Conservation (phyloP, 1,140 invertebrate genomes). For the Heliothis subflexa region DNA sequence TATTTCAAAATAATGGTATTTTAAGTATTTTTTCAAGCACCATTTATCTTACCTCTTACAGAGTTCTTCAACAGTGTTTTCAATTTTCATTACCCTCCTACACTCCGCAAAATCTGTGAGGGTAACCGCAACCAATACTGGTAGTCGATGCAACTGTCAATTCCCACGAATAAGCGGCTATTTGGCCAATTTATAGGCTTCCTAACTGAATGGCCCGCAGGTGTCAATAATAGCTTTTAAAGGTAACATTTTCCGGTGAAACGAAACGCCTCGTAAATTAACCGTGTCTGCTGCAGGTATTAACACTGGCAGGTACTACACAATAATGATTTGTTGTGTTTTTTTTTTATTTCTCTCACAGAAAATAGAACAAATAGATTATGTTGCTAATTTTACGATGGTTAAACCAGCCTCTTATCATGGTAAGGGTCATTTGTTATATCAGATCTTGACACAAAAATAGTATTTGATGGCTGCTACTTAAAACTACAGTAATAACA, state of each 20-base stretch:
- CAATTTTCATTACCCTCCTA: not conserved
- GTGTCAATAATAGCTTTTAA: slow-evolving; percentile 61
- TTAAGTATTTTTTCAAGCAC: not conserved
- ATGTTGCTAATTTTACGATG: too few relatives aligned
- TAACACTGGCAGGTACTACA: not conserved
- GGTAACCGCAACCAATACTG: slow-evolving; percentile 14
- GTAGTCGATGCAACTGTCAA: slow-evolving; percentile 54
- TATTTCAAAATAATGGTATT: too few relatives aligned
- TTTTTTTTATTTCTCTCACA: too few relatives aligned
- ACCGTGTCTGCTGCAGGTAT: slow-evolving; percentile 8
- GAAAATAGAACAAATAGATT: too few relatives aligned
- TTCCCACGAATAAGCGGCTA: slow-evolving; percentile 58
- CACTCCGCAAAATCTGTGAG: slow-evolving; percentile 43
- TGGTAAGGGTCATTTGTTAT: too few relatives aligned
- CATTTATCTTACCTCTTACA: not conserved
- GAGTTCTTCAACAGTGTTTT: not conserved
- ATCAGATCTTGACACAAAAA: too few relatives aligned
- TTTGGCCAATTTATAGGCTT: slow-evolving; percentile 64
- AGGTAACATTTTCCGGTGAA: slow-evolving; percentile 45
- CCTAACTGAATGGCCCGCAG: slow-evolving; percentile 55
- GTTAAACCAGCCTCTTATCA: too few relatives aligned
- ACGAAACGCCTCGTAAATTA: slow-evolving; percentile 47
- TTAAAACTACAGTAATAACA: too few relatives aligned
- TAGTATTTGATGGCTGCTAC: too few relatives aligned
- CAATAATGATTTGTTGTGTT: too few relatives aligned